Base-by-base conservation (phyloP, 2,888 invertebrate species). In the Hanleya hanleyi region DNA sequence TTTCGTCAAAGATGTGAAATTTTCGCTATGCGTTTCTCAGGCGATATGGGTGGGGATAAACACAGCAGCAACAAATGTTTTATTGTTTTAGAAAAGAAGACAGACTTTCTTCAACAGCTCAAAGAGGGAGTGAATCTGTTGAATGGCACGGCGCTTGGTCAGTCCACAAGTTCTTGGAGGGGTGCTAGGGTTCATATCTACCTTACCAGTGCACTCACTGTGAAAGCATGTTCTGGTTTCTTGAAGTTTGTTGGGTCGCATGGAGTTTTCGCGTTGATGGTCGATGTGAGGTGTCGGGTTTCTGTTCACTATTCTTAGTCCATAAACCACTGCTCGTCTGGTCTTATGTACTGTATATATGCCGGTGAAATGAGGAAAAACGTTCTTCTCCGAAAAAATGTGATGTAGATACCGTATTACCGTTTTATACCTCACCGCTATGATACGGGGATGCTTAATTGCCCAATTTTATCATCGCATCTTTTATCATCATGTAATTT, bases 241-340 rank as follows among this genome's bases (percentile, higher is more conserved):
- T n/a, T n/a, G n/a, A n/a, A n/a, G 57, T 57, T 57, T 26, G 57
- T 26, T 41, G 7, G 26, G 57, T 22, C 57, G 22, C 26, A 22
- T 57, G 32, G 57, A 29, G 26, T 15, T 57, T 29, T 57, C 22
- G 26, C 57, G 57, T 57, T 41, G 9, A 18, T 41, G 41, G 9
- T 57, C 22, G 1, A 57, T 57, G 32, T 22, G 22, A 32, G 57
- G 26, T 57, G 26, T 57, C 57, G 57, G 29, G 32, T 57, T 57
- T 57, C 57, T 57, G 32, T 57, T 1, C 57, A 57, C 57, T 57
- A 57, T 57, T 57, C 57, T 57, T 57, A 57, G 57, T n/a, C n/a
- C n/a, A n/a, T n/a, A n/a, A n/a, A n/a, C n/a, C n/a, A n/a, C n/a
- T n/a, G n/a, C n/a, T n/a, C n/a, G n/a, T n/a, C n/a, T n/a, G n/a